Conservation (phyloP, 2,888 invertebrate genomes). For the Acrobasis repandana region DNA sequence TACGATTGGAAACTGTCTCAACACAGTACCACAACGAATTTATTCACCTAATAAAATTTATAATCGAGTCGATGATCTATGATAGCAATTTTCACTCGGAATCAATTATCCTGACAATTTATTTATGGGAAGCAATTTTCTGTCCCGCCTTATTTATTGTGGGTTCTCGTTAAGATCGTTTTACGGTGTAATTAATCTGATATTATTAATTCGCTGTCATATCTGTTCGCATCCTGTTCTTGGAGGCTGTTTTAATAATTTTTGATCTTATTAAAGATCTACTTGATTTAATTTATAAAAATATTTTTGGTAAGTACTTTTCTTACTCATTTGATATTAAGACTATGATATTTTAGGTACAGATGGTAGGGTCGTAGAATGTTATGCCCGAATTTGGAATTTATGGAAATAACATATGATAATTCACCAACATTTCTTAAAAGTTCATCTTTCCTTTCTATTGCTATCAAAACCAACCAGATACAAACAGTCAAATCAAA, state of each 20-base stretch:
- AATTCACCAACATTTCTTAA: too few species aligned
- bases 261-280: background rate
- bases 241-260: slow-evolving; percentile 1
- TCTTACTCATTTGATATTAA: too few species aligned
- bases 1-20: slow-evolving; percentile 19
- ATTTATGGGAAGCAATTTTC: slow-evolving; percentile 28
- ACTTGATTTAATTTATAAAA: too few species aligned
- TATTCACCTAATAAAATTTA: slow-evolving; percentile 22
- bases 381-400: too few species aligned
- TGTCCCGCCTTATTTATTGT: slow-evolving; percentile 26
- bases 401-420: too few species aligned
- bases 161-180: slow-evolving; percentile 26
- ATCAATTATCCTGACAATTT: slow-evolving; percentile 29
- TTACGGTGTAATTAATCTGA: slow-evolving; percentile 25
- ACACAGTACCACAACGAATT: slow-evolving; percentile 6
- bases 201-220: slow-evolving; percentile 15
- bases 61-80: slow-evolving; percentile 29
- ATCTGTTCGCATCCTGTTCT: slow-evolving; percentile 14
- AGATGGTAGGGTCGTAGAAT: too few species aligned
- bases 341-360: too few species aligned
- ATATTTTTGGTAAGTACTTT: too few species aligned
- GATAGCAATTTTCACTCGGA: slow-evolving; percentile 29
- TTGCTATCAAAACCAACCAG: too few species aligned
- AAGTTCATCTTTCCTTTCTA: too few species aligned
- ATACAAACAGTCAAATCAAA: too few species aligned